Percentiles rank a stretch among this genome's conserved stretches.
Conservation (phyloP, 1,140 invertebrate species). For the Temnothorax longispinosus region DNA sequence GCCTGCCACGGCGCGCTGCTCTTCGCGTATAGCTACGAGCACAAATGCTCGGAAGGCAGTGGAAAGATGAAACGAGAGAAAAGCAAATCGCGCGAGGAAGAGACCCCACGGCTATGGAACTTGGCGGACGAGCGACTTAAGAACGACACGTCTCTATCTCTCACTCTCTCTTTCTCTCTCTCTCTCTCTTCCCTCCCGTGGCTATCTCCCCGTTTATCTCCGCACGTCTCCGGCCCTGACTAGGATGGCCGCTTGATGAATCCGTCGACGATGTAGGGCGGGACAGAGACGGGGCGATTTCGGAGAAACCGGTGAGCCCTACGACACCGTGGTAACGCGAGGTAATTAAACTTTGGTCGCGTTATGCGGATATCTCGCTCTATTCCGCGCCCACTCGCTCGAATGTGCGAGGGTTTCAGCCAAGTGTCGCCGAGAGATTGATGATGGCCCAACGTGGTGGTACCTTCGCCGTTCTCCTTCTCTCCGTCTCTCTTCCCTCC, state of each 20-base stretch:
- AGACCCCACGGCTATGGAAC: slow-evolving; percentile 65
- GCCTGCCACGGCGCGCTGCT: slow-evolving; percentile 60
- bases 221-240: slow-evolving; percentile 20
- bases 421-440: slow-evolving; percentile 78
- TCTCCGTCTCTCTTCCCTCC: slow-evolving; percentile 32
- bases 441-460: slow-evolving; percentile 72
- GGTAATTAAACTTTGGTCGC: slow-evolving; percentile 85
- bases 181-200: slow-evolving; percentile 22
- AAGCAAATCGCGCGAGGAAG: slow-evolving; percentile 65
- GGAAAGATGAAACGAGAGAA: slow-evolving; percentile 65
- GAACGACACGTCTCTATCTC: slow-evolving; percentile 57
- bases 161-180: slow-evolving; percentile 8
- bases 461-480: slow-evolving; percentile 59
- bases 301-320: slow-evolving; percentile 9
- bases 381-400: slow-evolving; percentile 20
- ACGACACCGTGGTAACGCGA: slow-evolving; percentile 78
- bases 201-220: slow-evolving; percentile 58
- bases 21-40: slow-evolving; percentile 9
- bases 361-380: slow-evolving; percentile 73
- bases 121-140: slow-evolving; percentile 67
- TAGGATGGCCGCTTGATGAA: slow-evolving; percentile 68
- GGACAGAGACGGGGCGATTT: slow-evolving; percentile 39
- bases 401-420: slow-evolving; percentile 38
- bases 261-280: slow-evolving; percentile 56
- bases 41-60: slow-evolving; percentile 26